phyloP scores from a whole-genome alignment of 2,797 vertebrate species.

The Acanthurus tractus region DNA sequence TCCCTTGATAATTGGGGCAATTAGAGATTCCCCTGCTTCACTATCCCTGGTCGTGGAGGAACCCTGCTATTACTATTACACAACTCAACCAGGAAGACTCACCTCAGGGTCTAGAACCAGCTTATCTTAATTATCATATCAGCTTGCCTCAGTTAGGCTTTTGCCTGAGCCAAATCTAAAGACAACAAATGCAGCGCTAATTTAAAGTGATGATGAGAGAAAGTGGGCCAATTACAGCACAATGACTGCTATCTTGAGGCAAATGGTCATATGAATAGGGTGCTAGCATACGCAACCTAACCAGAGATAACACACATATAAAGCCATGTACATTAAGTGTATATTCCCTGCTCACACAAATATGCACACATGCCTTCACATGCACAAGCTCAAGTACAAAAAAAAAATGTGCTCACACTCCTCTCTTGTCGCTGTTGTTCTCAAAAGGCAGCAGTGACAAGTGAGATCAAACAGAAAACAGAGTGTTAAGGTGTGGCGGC shows the following conservation, averaged over 20 bases:
- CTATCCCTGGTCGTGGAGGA: slow-evolving; percentile 68
- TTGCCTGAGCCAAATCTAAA: slow-evolving; percentile 59
- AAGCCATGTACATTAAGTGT: slow-evolving; percentile 1
- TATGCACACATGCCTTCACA: slow-evolving; percentile 27
- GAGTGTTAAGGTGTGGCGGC: slow-evolving; percentile 56
- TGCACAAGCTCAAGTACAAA: slow-evolving; percentile 20
- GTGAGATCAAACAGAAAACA: slow-evolving; percentile 53
- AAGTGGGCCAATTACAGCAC: slow-evolving; percentile 62
- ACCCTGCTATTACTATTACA: slow-evolving; percentile 76
- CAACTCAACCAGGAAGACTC: slow-evolving; percentile 59
- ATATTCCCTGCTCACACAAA: slow-evolving; percentile 8
- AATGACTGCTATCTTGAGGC: slow-evolving; percentile 67
- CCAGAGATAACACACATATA: background rate
- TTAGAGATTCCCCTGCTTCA: slow-evolving; percentile 77
- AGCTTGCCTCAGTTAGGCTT: slow-evolving; percentile 65
- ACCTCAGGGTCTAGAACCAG: slow-evolving; percentile 69
- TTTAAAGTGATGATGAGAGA: slow-evolving; percentile 75
- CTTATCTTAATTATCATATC: slow-evolving; percentile 83
- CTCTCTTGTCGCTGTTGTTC: slow-evolving; percentile 36
- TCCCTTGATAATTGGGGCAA: slow-evolving; percentile 81
- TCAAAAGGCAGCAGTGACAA: slow-evolving; percentile 48
- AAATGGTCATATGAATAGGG: slow-evolving; percentile 3
- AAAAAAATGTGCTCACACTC: slow-evolving; percentile 12
- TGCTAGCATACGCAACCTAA: background rate
- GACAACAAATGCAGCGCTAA: slow-evolving; percentile 55